A percentile compares a stretch with the other conserved stretches of the same genome.
These are phyloP conservation scores for Mesocricetus auratus DNA, from an alignment of 2,113 vertebrate species.

Conservation along the genomic window DNA sequence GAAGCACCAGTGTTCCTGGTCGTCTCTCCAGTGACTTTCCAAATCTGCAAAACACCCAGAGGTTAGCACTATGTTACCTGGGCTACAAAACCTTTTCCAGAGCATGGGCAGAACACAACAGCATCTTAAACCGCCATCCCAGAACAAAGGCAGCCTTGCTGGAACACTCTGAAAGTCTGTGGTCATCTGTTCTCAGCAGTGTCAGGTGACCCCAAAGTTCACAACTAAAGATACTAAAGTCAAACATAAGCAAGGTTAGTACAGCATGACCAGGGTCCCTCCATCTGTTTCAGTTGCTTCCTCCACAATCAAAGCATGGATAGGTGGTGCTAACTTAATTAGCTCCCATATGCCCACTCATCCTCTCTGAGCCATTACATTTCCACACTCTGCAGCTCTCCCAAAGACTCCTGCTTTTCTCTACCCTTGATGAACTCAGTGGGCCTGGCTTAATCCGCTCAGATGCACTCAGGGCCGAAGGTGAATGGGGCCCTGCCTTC, in stretches of 20 bases:
- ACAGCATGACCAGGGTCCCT: not conserved
- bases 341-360: not conserved
- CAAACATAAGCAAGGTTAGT: not conserved
- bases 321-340: not conserved
- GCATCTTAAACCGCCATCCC: not conserved
- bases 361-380: not conserved
- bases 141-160: not conserved
- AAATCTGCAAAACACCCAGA: not conserved
- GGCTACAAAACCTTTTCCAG: not conserved
- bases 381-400: not conserved
- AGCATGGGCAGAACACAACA: no score
- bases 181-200: not conserved
- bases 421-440: not conserved
- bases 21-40: not conserved
- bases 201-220: not conserved
- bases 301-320: not conserved
- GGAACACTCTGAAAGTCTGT: not conserved
- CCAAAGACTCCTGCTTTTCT: not conserved
- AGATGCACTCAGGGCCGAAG: not conserved
- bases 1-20: not conserved
- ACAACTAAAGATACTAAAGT: not conserved
- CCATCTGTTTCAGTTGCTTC: not conserved
- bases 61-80: not conserved
- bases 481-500: not conserved
- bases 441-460: not conserved